Evolutionary conservation across 2,113 vertebrate species (phyloP).

Genomic region (Crotalus viridis): DNA sequence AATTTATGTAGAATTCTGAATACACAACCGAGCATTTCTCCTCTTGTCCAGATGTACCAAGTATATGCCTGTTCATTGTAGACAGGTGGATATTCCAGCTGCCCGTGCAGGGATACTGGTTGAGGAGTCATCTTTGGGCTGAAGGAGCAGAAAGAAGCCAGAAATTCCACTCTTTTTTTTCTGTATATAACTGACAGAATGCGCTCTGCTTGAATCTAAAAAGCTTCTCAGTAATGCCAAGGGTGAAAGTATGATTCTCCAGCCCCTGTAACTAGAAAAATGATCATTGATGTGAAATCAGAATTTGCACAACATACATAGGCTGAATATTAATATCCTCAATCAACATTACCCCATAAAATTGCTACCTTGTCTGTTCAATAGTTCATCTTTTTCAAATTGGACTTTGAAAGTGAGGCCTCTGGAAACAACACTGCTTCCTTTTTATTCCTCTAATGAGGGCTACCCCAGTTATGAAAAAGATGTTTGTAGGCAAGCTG

Average conservation of each 20-base stretch:
- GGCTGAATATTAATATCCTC: background rate
- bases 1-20: background rate
- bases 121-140: background rate
- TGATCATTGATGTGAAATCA: background rate
- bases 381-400: background rate
- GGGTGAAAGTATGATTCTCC: background rate
- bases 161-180: background rate
- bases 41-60: background rate
- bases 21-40: background rate
- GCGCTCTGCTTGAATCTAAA: fast-evolving
- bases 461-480: background rate
- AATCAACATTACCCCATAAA: no score
- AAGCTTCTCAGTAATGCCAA: fast-evolving
- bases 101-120: fast-evolving
- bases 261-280: background rate
- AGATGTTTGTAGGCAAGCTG: background rate
- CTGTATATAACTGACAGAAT: background rate
- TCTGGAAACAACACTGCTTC: background rate
- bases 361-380: no score
- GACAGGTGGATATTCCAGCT: background rate
- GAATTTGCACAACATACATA: background rate
- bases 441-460: background rate
- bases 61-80: background rate
- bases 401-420: background rate
- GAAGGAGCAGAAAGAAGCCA: background rate